Evolutionary conservation across 2,113 vertebrate genomes (phyloP).

Genomic region (Rhipidura dahli): DNA sequence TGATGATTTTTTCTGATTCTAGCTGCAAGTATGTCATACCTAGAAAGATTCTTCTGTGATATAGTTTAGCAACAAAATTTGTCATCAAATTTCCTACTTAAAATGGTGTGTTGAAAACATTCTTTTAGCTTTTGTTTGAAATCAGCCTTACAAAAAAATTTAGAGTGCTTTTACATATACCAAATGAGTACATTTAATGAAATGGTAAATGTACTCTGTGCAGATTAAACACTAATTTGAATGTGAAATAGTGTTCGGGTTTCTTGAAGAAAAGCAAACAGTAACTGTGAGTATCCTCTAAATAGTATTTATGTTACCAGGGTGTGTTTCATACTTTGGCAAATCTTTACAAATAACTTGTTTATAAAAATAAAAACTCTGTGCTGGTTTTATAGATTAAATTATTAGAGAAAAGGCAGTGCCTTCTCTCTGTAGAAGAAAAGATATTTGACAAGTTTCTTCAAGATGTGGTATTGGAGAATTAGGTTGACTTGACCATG

Average conservation of each 20-base stretch:
- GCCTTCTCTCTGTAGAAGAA: neutral
- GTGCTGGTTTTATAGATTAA: neutral
- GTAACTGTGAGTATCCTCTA: neutral
- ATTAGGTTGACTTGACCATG: neutral
- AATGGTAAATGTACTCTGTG: neutral
- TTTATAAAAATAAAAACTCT: neutral
- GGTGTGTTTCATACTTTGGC: neutral
- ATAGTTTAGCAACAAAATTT: constrained; percentile 33
- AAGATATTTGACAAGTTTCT: constrained; percentile 15
- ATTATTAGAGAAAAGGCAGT: constrained; percentile 54
- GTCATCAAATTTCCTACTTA: constrained; percentile 12
- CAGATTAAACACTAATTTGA: neutral
- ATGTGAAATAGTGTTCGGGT: neutral
- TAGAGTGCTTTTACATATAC: neutral
- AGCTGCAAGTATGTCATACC: neutral
- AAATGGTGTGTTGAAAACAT: constrained; percentile 40
- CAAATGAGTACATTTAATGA: neutral
- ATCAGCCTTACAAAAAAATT: constrained; percentile 59
- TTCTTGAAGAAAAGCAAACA: constrained; percentile 1
- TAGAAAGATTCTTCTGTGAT: constrained; percentile 32
- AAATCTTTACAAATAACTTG: neutral
- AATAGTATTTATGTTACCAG: constrained; percentile 8
- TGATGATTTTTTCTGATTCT: neutral
- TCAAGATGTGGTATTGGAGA: neutral
- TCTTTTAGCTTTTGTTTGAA: constrained; percentile 43